phyloP scores from a whole-genome alignment of 1,140 invertebrate genomes.

The Manduca sexta region DNA sequence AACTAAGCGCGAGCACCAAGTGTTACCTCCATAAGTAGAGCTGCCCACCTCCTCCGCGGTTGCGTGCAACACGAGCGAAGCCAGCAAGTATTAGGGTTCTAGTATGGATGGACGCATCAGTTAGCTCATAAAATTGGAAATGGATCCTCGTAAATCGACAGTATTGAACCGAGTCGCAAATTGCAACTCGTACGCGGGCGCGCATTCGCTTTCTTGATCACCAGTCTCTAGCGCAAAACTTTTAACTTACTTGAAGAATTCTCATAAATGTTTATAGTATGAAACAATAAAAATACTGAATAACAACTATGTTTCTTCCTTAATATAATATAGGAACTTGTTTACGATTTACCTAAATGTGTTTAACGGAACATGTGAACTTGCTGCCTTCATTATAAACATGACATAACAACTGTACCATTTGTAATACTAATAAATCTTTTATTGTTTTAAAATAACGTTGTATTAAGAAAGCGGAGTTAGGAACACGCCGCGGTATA shows the following conservation, averaged over 20 bases:
- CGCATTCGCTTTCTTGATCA: conserved; percentile 46
- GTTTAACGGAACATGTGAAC: not conserved
- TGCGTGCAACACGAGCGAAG: conserved; percentile 6
- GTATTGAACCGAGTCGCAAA: conserved; percentile 50
- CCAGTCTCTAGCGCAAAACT: conserved; percentile 11
- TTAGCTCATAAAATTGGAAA: conserved; percentile 57
- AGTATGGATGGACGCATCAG: conserved; percentile 40
- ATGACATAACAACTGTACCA: not conserved
- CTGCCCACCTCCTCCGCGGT: conserved; percentile 9
- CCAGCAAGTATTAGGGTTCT: conserved; percentile 30
- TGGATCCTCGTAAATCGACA: conserved; percentile 52
- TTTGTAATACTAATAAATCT: not conserved
- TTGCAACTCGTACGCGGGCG: conserved; percentile 44
- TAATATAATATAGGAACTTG: too few relatives aligned
- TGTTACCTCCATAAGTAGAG: conserved; percentile 18
- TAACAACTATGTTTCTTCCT: not conserved
- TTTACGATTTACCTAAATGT: too few relatives aligned
- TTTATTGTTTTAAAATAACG: conserved; percentile 29
- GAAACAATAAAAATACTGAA: conserved; percentile 14
- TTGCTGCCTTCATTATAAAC: too few relatives aligned
- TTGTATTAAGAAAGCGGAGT: conserved; percentile 12
- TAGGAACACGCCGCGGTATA: conserved; percentile 16
- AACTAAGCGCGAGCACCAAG: conserved; percentile 23
- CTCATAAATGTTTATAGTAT: conserved; percentile 20
- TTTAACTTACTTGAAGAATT: conserved; percentile 15